Percentiles rank a stretch among this genome's conserved stretches.
Evolutionary conservation across 2,888 invertebrate genomes (phyloP).

Genomic region (Ormyrus rosae): DNA sequence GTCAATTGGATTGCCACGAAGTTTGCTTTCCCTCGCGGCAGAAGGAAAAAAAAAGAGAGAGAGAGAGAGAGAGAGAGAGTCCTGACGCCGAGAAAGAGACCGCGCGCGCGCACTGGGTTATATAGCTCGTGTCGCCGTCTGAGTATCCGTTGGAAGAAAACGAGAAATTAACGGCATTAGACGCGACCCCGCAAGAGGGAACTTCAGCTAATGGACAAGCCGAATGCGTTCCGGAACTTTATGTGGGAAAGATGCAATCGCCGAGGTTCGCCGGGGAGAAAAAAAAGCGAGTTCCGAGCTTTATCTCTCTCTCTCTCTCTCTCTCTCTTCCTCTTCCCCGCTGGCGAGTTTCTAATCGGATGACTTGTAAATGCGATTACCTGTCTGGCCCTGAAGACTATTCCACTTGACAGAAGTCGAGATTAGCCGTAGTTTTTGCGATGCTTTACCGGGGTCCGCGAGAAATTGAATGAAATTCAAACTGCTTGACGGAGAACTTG

Average conservation of each 20-base stretch:
- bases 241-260: slow-evolving; percentile 22
- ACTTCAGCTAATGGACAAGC: slow-evolving; percentile 25
- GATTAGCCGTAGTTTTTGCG: slow-evolving; percentile 30
- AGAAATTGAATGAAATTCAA: too few species aligned
- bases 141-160: slow-evolving; percentile 33
- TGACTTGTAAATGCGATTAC: slow-evolving; percentile 41
- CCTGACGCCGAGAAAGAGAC: too few species aligned
- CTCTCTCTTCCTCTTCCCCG: not conserved
- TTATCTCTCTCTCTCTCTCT: too few species aligned
- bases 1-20: slow-evolving; percentile 60
- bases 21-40: slow-evolving; percentile 46
- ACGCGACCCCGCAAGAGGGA: slow-evolving; percentile 8
- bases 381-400: slow-evolving; percentile 7
- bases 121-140: not conserved
- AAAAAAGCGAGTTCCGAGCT: not conserved
- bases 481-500: too few species aligned
- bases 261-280: not conserved
- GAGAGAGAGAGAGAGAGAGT: not conserved
- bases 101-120: not conserved
- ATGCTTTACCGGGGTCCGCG: not conserved
- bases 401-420: slow-evolving; percentile 34
- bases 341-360: slow-evolving; percentile 42
- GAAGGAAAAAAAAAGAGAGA: not conserved
- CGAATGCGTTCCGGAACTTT: slow-evolving; percentile 7
- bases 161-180: slow-evolving; percentile 48